Evolutionary conservation across 2,797 vertebrate species (phyloP), one percentile per base, ranked within the genome.

Genomic region (Rhincodon typus): DNA sequence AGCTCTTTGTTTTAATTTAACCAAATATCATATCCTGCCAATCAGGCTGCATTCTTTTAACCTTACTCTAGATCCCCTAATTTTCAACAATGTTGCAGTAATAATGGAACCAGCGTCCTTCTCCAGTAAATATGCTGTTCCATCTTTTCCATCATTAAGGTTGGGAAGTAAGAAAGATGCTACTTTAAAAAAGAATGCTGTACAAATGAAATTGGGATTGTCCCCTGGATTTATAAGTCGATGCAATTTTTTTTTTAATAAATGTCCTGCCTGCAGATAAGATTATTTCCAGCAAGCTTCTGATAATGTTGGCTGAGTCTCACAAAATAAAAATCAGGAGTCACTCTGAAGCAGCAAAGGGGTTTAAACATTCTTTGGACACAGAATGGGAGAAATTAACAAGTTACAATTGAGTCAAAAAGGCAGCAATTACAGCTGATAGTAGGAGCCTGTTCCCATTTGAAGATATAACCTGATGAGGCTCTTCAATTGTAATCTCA

Each of bases 401-500:
- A 30, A 94, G 91, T 15, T 53, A 66, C 57, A 0, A 21, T 57
- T 95, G 96, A 95, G 96, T 96, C 96, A 96, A 96, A 96, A 84
- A 90, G 82, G 96, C 95, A 70, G 13, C 70, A 90, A 77, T 21
- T 2, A n/a, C 4, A 1, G 25, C 46, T 94, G 46, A 13, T 7
- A 5, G 42, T 19, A 3, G 4, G 46, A 30, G 70, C 30, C 46
- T 50, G 42, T 53, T 77, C 30, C 42, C 5, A 30, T 34, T 6
- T 94, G 70, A 53, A 94, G 72, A 91, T 90, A 96, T 38, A 70
- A 94, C 66, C 42, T 15, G 5, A 30, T 46, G 66, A 15, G n/a
- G n/a, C n/a, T 72, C 30, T 74, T 25, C 1, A 42, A 30, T 96
- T 67, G 4, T 2, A 93, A 86, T 96, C 98, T 97, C 97, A 99